Base-by-base conservation (phyloP, 1,140 invertebrate species). In the Pogonognathellus flavescens region DNA sequence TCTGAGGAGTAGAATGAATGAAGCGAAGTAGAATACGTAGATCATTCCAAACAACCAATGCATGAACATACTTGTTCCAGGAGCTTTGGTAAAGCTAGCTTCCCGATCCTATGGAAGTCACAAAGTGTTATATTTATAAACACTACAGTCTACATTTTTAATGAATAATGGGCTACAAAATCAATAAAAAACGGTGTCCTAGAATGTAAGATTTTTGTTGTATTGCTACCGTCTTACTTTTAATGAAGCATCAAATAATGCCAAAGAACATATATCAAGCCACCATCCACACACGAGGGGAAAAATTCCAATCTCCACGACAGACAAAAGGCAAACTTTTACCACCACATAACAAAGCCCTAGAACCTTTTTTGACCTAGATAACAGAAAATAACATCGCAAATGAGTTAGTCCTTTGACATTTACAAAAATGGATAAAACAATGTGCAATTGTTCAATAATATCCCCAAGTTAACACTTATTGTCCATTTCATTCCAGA, bases 1-100 rank as follows among this genome's bases (percentile, higher is more conserved):
- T 70, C 98, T 92, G 3, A 99, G 90, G 0, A 99, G 91, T 1
- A 99, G 92, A 59, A 99, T 97, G 90, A 99, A 99, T 0, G 97
- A 99, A 10, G 98, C 98, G 90, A 99, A 99, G 91, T 99, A 99
- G 91, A 99, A 99, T 18, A 99, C 97, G 91, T 98, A 99, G 1
- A 99, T 95, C 97, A 99, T 99, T 82, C 98, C 98, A n/a, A 98
- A 95, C 11, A 99, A 93, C 98, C 98, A 99, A 91, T 99, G 98
- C 80, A 99, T 95, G 90, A 99, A 99, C 93, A 99, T 97, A 0
- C 96, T 98, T 0, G 98, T 99, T 60, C 97, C 97, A 0, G 98
- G 98, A 0, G 97, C 95, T 0, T 94, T 92, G 87, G 94, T 93
- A 88, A 99, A 98, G 86, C 95, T 96, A 0, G 94, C 93, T 91